Base-by-base conservation (phyloP, 2,113 vertebrate genomes). In the Cavia porcellus region DNA sequence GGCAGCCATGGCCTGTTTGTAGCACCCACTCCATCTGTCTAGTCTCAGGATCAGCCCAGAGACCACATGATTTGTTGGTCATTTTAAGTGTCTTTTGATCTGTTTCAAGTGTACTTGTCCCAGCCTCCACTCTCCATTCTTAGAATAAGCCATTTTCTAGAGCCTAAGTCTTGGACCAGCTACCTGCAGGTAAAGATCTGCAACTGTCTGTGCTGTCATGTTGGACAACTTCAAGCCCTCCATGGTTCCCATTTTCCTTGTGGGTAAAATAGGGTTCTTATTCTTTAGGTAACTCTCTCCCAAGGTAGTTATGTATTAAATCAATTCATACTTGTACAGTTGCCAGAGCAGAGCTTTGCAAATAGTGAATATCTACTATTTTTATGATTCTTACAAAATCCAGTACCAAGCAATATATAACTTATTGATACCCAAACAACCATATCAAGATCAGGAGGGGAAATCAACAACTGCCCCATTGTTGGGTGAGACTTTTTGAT, bases 351-450 rank as follows among this genome's bases (percentile, higher is more conserved):
- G 52, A 91, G 47, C 52, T 61, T 79, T 74, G 15, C 20, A 72
- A 77, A 79, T 32, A 59, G 30, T 72, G 79, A 84, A 88, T 80
- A 52, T 42, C 52, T 20, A 75, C 32, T 50, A 30, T 88, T 64
- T 87, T 91, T 57, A 24, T 62, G 64, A 89, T 75, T 66, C 19
- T 79, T 79, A 61, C 35, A 7, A 81, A 92, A 92, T 55, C 77
- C 50, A 30, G 47, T 2, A 79, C 85, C 20, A 3, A 47, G 38
- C 28, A 80, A 8, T 52, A 6, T 75, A 6, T 77, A 80, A n/a
- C 35, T 32, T 38, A 62, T 1, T n/a, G 64, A 75, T 25, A 4
- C 79, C 70, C 50, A n/a, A 1, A 25, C n/a, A 72, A 66, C 24
- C 47, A 38, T 0, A 0, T 38, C 66, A 52, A 25, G 19, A 17